These are phyloP conservation scores for Percopsis omiscomaycus DNA, from an alignment of 2,797 vertebrate species.

Conservation along the genomic window DNA sequence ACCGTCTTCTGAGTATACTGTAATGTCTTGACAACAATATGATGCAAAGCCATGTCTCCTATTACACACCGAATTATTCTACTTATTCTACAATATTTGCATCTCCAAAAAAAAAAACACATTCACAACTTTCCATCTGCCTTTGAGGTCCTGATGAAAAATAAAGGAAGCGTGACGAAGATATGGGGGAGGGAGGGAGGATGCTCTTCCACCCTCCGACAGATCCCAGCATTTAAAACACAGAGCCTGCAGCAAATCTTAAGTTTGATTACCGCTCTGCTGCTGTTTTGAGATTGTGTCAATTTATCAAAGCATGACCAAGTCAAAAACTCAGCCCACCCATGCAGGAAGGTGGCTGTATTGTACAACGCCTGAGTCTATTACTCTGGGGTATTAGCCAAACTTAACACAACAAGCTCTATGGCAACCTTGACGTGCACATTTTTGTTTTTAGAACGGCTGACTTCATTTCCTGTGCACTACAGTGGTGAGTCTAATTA, in stretches of 20 bases:
- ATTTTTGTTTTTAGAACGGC: conserved; percentile 25
- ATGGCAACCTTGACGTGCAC: conserved; percentile 53
- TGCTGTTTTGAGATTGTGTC: conserved; percentile 46
- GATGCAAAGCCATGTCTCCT: not conserved
- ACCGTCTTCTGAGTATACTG: not conserved
- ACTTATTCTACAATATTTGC: not conserved
- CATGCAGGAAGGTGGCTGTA: conserved; percentile 30
- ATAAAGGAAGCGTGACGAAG: conserved; percentile 25
- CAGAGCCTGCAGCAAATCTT: conserved; percentile 39
- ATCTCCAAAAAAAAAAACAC: conserved; percentile 6
- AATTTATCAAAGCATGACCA: conserved; percentile 52
- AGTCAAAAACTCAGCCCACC: conserved; percentile 49
- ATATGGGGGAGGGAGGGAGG: conserved; percentile 20
- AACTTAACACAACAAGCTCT: conserved; percentile 58
- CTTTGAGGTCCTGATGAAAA: conserved; percentile 22
- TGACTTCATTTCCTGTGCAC: conserved; percentile 54
- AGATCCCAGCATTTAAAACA: conserved; percentile 54
- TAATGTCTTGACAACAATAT: conserved; percentile 17
- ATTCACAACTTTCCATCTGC: conserved; percentile 23
- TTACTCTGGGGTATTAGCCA: conserved; percentile 33
- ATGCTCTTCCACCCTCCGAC: conserved; percentile 50
- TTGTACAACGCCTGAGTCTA: conserved; percentile 36
- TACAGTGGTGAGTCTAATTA: conserved; percentile 56
- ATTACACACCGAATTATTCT: conserved; percentile 14
- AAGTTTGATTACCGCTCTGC: conserved; percentile 52